Conservation (phyloP, 2,113 vertebrate genomes). For the Siniperca chuatsi region DNA sequence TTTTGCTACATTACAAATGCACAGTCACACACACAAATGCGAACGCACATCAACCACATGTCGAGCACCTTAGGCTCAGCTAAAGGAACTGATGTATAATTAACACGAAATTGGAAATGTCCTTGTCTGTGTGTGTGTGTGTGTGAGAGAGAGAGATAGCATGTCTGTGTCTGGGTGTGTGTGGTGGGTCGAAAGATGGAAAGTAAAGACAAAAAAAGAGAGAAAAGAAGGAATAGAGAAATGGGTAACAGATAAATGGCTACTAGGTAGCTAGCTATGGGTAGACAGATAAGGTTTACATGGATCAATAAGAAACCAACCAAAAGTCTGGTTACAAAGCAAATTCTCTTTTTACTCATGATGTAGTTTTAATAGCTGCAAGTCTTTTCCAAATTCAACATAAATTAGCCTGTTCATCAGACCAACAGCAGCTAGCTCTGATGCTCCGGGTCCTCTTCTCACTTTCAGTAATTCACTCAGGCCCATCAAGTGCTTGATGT, state of each 20-base stretch:
- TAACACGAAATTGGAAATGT: constrained; percentile 22
- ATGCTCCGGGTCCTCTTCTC: background rate
- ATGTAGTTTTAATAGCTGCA: background rate
- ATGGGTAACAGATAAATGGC: background rate
- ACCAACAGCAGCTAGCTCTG: background rate
- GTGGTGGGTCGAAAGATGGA: background rate
- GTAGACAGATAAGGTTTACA: background rate
- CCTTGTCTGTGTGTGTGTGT: background rate
- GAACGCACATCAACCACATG: constrained; percentile 10
- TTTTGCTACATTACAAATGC: constrained; percentile 40
- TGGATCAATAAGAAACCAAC: background rate
- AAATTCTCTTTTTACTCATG: background rate
- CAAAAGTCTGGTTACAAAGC: background rate
- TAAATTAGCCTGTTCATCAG: background rate
- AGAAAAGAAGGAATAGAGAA: background rate
- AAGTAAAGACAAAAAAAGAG: background rate
- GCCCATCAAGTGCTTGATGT: background rate
- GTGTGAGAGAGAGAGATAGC: background rate
- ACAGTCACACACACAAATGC: background rate
- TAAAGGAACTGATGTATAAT: constrained; percentile 41
- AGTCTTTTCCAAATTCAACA: background rate
- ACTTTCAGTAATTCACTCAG: background rate
- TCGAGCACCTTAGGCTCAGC: constrained; percentile 24
- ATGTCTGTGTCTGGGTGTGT: background rate
- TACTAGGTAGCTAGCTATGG: too few species aligned